Evolutionary conservation across 2,888 invertebrate species (phyloP), one percentile per base, ranked within the genome.

Genomic region (Holacanthella duospinosa): DNA sequence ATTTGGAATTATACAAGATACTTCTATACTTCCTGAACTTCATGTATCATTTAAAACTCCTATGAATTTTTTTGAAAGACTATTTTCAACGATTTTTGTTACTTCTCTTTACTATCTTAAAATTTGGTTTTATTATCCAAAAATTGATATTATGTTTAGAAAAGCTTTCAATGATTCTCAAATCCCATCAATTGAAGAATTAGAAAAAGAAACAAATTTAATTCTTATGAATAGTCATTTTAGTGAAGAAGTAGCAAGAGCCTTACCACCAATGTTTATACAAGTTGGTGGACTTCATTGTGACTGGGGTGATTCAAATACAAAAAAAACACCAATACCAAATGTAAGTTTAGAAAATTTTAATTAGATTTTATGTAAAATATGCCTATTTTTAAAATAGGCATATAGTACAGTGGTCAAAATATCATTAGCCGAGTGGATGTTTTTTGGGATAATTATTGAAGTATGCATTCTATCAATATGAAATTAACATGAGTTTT

Each of bases 141-240:
- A 28, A 26, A 6, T 55, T 6, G 69, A 70, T 54, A 58, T 28
- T 1, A 54, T 69, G 4, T 19, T 67, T 2, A 61, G 63, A 26
- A 55, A 55, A 12, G 61, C 57, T 3, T 48, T 71, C 24, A 44
- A 68, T 16, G 12, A 66, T 6, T 61, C 67, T 43, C 57, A 64
- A 29, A 59, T 71, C 64, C 69, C 69, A 2, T 24, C 66, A 4
- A 21, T 69, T 4, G 26, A 27, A 9, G 69, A 71, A 43, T 25
- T 71, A 36, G 68, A 71, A 12, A 56, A 59, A 21, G 61, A 65
- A 3, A 57, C 56, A 1, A 66, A 62, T 58, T 63, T 73, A 0
- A 29, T 71, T 29, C 55, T 73, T 9, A 27, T 55, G 6, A 71
- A 70, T 43, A 62, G 69, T 1, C 71, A 73, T 62, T 68, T 61